Evolutionary conservation across 2,113 vertebrate species (phyloP).

Genomic region (Micromys minutus): DNA sequence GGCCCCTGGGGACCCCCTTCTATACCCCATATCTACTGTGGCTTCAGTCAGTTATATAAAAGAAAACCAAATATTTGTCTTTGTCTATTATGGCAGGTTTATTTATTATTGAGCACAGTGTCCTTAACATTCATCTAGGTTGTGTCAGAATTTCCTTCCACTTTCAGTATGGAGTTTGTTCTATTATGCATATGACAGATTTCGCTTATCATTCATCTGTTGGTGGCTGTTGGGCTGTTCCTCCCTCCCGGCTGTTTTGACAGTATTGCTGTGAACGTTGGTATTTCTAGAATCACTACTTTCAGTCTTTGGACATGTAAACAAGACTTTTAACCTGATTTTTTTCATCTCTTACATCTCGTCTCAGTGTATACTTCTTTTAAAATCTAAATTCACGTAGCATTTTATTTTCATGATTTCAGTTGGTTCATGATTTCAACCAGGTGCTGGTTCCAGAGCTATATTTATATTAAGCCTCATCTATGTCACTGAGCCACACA

Average conservation of each 20-base stretch:
- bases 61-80: not conserved
- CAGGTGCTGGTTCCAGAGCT: not conserved
- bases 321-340: not conserved
- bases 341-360: slow-evolving; percentile 9
- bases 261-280: not conserved
- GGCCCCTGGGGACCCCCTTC: not conserved
- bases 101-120: not conserved
- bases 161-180: not conserved
- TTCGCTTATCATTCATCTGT: not conserved
- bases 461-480: not conserved
- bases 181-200: not conserved
- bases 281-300: not conserved
- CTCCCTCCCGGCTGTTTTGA: not conserved
- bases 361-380: not conserved
- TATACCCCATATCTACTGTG: fast-evolving
- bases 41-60: not conserved
- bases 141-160: not conserved
- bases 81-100: not conserved
- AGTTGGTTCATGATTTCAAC: not conserved
- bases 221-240: not conserved
- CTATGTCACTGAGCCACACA: not conserved
- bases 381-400: not conserved
- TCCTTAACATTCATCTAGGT: not conserved
- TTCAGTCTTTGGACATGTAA: not conserved
- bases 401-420: not conserved